Percentiles rank a stretch among this genome's conserved stretches.
Evolutionary conservation across 2,797 vertebrate genomes (phyloP).

Genomic region (Myotis planiceps): DNA sequence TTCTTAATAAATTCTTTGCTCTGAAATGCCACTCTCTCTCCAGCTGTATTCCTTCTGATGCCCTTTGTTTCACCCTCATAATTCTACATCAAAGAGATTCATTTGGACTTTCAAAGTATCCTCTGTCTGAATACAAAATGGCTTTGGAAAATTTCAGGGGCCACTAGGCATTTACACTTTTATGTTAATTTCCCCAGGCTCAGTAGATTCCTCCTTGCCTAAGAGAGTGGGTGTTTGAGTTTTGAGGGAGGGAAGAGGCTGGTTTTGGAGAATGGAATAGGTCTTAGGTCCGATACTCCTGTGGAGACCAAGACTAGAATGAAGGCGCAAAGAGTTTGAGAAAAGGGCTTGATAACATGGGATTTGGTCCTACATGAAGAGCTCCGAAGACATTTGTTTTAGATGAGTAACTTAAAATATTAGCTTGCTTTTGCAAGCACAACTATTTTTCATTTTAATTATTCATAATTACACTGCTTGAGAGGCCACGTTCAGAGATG

Average conservation of each 20-base stretch:
- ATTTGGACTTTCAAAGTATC: not conserved
- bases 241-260: not conserved
- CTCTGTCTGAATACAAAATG: constrained; percentile 2
- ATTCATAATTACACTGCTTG: not conserved
- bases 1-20: not conserved
- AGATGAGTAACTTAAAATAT: not conserved
- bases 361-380: not conserved
- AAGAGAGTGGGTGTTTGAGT: not conserved
- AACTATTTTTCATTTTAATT: constrained; percentile 34
- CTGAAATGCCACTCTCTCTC: not conserved
- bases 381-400: not conserved
- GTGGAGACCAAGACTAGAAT: not conserved
- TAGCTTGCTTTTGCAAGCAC: constrained; percentile 45
- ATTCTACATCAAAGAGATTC: not conserved
- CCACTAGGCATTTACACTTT: not conserved
- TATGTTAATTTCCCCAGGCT: not conserved
- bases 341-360: not conserved
- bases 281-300: not conserved
- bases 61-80: not conserved
- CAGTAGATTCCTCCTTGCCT: not conserved
- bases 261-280: not conserved
- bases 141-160: constrained; percentile 9
- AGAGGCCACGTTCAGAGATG: constrained; percentile 17
- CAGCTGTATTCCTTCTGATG: not conserved
- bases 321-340: not conserved